These are phyloP conservation scores for Helogale parvula DNA, from an alignment of 2,113 vertebrate species.

Conservation along the genomic window DNA sequence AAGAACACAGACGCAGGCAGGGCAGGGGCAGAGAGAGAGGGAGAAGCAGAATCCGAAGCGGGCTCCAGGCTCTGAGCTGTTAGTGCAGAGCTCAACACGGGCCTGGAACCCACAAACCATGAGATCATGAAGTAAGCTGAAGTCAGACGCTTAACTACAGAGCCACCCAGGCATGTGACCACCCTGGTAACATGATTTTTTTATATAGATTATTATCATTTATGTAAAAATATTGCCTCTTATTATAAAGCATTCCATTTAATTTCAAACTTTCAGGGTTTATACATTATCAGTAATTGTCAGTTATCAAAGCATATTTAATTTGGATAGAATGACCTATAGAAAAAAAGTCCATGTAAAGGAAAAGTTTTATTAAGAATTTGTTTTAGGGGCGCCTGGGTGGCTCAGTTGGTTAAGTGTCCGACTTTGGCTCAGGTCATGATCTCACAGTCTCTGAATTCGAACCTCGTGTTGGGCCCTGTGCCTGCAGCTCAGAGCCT, in stretches of 20 bases:
- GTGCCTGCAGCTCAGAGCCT: no score
- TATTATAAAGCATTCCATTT: background rate
- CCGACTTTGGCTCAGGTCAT: no score
- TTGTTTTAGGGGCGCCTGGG: background rate
- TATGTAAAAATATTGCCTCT: background rate
- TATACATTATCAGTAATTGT: background rate
- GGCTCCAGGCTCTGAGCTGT: no score
- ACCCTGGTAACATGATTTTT: background rate
- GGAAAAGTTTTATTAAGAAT: background rate
- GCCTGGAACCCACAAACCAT: no score
- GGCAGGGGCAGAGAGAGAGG: no score
- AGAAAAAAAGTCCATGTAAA: background rate
- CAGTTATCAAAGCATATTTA: background rate
- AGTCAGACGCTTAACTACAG: no score
- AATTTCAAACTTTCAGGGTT: slow-evolving; percentile 2
- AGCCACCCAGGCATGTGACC: no score
- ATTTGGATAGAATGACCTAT: background rate
- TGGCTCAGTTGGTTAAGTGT: background rate
- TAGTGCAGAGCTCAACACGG: rapidly evolving
- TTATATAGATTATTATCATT: background rate
- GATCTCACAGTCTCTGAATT: no score
- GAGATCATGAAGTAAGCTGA: no score
- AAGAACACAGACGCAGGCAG: no score
- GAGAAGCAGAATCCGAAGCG: no score
- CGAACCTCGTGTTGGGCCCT: no score